Percentiles rank a stretch among this genome's conserved stretches.
phyloP scores from a whole-genome alignment of 2,113 vertebrate species.

The Ceratotherium simum region DNA sequence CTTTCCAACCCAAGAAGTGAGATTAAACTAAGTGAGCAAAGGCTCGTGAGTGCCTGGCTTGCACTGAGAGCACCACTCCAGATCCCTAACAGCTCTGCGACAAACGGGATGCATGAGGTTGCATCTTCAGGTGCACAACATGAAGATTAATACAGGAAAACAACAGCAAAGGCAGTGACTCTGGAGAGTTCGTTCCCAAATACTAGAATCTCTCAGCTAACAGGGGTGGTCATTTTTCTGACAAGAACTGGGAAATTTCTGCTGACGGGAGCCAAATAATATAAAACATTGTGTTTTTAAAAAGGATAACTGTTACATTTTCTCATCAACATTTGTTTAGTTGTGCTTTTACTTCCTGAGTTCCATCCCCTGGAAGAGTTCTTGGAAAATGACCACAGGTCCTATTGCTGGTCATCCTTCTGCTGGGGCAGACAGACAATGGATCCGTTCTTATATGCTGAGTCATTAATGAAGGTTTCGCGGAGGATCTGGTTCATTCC shows the following conservation, averaged over 20 bases:
- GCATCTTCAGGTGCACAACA: neutral
- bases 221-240: neutral
- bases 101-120: fast-evolving
- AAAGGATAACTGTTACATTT: neutral
- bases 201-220: neutral
- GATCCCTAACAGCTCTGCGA: neutral
- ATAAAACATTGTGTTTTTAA: neutral
- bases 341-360: constrained; percentile 38
- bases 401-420: neutral
- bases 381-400: neutral
- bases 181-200: neutral
- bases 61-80: neutral
- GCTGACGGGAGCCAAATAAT: neutral
- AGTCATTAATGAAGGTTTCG: neutral
- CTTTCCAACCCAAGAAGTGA: neutral
- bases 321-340: constrained; percentile 32
- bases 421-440: neutral
- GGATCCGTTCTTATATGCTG: neutral
- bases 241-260: constrained; percentile 5
- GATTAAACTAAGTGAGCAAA: neutral
- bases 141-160: neutral
- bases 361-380: neutral
- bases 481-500: neutral
- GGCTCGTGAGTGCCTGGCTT: neutral
- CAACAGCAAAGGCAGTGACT: neutral